phyloP scores from a whole-genome alignment of 2,113 vertebrate genomes.

The Lophura nycthemera region DNA sequence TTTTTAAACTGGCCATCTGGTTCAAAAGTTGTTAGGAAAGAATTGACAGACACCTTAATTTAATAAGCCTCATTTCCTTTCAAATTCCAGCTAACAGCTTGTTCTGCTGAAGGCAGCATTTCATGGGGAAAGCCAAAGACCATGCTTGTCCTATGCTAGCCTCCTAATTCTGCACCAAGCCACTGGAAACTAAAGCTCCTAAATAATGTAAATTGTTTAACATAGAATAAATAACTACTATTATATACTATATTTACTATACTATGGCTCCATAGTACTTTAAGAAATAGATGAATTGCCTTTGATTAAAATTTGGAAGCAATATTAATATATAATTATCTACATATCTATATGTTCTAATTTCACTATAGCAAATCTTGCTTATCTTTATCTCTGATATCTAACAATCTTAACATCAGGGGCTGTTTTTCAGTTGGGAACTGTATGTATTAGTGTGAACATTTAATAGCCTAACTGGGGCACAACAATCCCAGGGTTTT shows the following conservation, averaged over 20 bases:
- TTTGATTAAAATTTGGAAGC: constrained; percentile 2
- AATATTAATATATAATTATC: not conserved
- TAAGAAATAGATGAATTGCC: not conserved
- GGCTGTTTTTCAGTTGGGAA: not conserved
- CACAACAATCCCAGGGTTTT: not conserved
- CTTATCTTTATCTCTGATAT: not conserved
- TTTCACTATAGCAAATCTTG: not conserved
- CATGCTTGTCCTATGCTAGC: not conserved
- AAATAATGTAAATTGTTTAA: not conserved
- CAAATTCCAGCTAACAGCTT: constrained; percentile 26
- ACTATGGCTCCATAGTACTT: not conserved
- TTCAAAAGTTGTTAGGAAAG: constrained; percentile 34
- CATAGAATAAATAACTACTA: not conserved
- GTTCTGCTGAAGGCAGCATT: constrained; percentile 41
- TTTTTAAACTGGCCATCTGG: constrained; percentile 1
- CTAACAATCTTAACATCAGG: not conserved
- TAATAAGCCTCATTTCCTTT: constrained; percentile 56
- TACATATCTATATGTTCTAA: not conserved
- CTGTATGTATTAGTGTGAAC: not conserved
- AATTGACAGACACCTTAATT: constrained; percentile 25
- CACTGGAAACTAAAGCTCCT: not conserved
- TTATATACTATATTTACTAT: not conserved
- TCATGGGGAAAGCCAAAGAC: not conserved
- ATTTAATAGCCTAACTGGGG: not conserved
- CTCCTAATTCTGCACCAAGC: not conserved